These are phyloP conservation scores for Latrodectus elegans DNA, from an alignment of 2,888 invertebrate genomes.

Conservation along the genomic window DNA sequence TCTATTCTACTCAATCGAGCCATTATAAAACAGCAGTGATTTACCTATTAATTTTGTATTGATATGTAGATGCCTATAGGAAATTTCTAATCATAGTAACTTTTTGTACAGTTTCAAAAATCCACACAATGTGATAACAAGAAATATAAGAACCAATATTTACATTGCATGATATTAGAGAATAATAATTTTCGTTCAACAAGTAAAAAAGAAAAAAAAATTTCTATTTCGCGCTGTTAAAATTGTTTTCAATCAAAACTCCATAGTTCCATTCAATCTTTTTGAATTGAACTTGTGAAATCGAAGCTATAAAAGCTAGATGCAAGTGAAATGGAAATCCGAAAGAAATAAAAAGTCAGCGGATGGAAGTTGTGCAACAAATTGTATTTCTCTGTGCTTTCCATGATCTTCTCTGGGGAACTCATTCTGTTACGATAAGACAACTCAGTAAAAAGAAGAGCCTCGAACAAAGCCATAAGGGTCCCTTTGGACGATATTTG, in stretches of 20 bases:
- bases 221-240: background rate
- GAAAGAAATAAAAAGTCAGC: background rate
- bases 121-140: too few species aligned
- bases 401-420: slow-evolving; percentile 35
- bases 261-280: slow-evolving; percentile 9
- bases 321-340: background rate
- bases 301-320: slow-evolving; percentile 18
- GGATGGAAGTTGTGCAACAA: slow-evolving; percentile 12
- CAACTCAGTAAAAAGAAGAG: slow-evolving; percentile 14
- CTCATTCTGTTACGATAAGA: slow-evolving; percentile 28
- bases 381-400: slow-evolving; percentile 32
- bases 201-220: background rate
- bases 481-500: slow-evolving; percentile 47
- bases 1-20: too few species aligned
- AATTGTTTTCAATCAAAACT: background rate
- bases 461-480: slow-evolving; percentile 45
- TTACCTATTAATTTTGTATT: too few species aligned
- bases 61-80: too few species aligned
- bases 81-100: too few species aligned
- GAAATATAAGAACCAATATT: too few species aligned
- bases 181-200: too few species aligned
- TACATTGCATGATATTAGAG: too few species aligned
- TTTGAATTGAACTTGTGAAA: slow-evolving; percentile 24
- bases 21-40: too few species aligned
- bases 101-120: too few species aligned